Percentiles rank a stretch among this genome's conserved stretches.
Evolutionary conservation across 2,113 vertebrate genomes (phyloP).

Genomic region (Lampris incognitus): DNA sequence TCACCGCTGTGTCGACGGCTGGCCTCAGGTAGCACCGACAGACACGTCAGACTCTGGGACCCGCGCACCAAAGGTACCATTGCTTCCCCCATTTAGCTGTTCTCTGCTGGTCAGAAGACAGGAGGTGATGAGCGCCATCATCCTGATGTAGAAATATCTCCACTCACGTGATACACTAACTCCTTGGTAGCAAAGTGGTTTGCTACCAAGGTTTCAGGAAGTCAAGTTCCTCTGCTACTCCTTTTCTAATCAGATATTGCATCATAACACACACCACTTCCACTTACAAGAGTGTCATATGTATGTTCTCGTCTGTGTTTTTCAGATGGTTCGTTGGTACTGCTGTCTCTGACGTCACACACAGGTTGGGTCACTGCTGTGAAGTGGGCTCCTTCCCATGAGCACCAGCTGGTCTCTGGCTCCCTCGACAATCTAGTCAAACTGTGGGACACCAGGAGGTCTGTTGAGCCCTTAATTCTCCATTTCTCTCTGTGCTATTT

Average conservation of each 20-base stretch:
- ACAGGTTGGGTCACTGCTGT: slow-evolving; percentile 96
- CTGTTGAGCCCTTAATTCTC: slow-evolving; percentile 29
- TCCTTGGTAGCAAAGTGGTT: no score
- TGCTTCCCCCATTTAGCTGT: not conserved
- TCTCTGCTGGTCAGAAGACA: no score
- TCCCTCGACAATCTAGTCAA: slow-evolving; percentile 97
- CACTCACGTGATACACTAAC: no score
- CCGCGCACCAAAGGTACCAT: slow-evolving; percentile 91
- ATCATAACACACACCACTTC: no score
- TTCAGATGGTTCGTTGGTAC: slow-evolving; percentile 93
- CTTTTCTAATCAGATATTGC: no score
- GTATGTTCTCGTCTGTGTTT: not conserved
- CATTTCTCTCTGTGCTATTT: no score
- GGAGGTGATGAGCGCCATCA: no score
- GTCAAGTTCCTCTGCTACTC: no score
- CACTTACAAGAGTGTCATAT: not conserved
- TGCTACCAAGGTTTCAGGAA: no score
- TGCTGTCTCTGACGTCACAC: slow-evolving; percentile 94
- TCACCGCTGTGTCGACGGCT: slow-evolving; percentile 92
- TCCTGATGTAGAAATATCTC: no score
- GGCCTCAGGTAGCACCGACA: slow-evolving; percentile 93
- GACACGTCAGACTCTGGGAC: slow-evolving; percentile 95
- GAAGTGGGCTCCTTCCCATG: slow-evolving; percentile 92
- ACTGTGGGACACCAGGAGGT: slow-evolving; percentile 98
- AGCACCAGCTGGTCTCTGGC: slow-evolving; percentile 94